A percentile compares a stretch with the other conserved stretches of the same genome.
Evolutionary conservation across 2,797 vertebrate genomes (phyloP).

Genomic region (Sparus aurata): DNA sequence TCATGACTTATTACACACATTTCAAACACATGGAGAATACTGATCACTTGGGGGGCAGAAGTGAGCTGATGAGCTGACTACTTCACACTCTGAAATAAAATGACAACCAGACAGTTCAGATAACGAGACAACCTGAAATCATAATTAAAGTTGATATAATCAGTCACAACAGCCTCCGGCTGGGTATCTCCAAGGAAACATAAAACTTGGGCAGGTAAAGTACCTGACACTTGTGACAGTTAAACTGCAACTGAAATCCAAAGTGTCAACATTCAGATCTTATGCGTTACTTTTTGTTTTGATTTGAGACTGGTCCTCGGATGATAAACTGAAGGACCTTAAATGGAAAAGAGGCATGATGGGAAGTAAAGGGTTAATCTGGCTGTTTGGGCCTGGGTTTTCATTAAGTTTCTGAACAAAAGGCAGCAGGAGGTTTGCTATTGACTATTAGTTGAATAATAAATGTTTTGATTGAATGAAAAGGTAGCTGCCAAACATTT

Average conservation of each 20-base stretch:
- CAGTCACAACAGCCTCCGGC: neutral
- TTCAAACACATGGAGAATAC: slow-evolving; percentile 34
- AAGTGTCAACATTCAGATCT: neutral
- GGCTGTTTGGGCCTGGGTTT: neutral
- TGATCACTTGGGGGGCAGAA: slow-evolving; percentile 4
- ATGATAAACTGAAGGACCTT: neutral
- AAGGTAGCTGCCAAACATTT: too few species aligned
- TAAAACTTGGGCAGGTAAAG: slow-evolving; percentile 24
- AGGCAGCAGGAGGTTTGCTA: neutral
- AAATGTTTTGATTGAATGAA: too few species aligned
- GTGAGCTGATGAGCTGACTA: neutral
- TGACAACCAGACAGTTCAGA: neutral
- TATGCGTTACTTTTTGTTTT: slow-evolving; percentile 32
- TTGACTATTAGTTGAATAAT: too few species aligned
- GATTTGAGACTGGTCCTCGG: neutral
- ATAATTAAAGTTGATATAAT: slow-evolving; percentile 6
- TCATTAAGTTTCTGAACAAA: neutral
- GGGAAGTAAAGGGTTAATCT: neutral
- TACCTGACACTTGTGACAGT: slow-evolving; percentile 11
- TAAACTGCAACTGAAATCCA: slow-evolving; percentile 3
- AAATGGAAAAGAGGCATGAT: neutral
- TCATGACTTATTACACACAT: slow-evolving; percentile 30
- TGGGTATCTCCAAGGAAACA: slow-evolving; percentile 7
- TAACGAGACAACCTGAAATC: neutral
- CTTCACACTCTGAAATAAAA: slow-evolving; percentile 1